Base-by-base conservation (phyloP, 2,888 invertebrate genomes). In the Chymomyza procnemis region DNA sequence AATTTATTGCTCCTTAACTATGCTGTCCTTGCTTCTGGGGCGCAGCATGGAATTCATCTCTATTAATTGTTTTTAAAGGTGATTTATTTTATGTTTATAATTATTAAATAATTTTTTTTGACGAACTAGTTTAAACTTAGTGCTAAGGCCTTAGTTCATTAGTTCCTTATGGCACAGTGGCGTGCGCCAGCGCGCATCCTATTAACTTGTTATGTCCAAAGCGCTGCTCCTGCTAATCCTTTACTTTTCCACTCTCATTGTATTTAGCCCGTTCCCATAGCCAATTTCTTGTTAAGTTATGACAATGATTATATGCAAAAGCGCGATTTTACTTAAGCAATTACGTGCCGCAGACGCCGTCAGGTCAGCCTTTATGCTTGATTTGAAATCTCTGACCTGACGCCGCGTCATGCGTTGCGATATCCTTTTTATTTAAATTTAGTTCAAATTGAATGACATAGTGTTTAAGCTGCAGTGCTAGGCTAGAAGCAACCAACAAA, bases 221-320 rank as follows among this genome's bases (percentile, higher is more conserved):
- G 34, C 34, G 34, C 34, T 12, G 3, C 12, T 41, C 3, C 12
- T 41, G 34, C 26, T 50, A 50, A n/a, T n/a, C n/a, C n/a, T n/a
- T n/a, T n/a, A n/a, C n/a, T 50, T n/a, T n/a, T 50, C n/a, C n/a
- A n/a, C n/a, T 50, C 19, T 19, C 19, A 50, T 12, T 50, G 48
- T 59, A 60, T 62, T 66, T 65, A 56, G 61, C 41, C 80, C 76
- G 74, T 79, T 79, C 79, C 79, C 81, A 80, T 81, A 81, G 81
- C 81, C 81, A 81, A 81, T 81, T 81, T 70, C 76, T 83, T 81
- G 83, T 80, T 82, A 65, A 78, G 63, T 71, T 73, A 70, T 41
- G 12, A 41, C 34, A 41, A 41, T 41, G 34, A 41, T 41, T 41
- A 12, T 41, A 41, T 41, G 34, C 34, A 41, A 41, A 41, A n/a